phyloP scores from a whole-genome alignment of 1,140 invertebrate species.

The Lasioglossum baleicum region DNA sequence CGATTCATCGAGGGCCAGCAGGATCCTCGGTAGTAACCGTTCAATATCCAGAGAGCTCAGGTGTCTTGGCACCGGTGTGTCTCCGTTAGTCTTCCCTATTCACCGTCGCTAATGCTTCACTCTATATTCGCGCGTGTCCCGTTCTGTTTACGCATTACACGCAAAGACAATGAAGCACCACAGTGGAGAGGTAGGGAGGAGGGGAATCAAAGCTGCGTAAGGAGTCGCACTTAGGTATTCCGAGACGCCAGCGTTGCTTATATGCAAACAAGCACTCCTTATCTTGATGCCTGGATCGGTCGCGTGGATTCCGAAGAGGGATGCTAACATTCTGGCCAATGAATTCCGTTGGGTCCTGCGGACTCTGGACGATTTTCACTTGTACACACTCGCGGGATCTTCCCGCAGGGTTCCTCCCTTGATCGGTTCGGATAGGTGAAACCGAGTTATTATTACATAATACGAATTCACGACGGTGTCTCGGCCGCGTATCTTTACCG shows the following conservation, averaged over 20 bases:
- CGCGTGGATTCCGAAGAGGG: background rate
- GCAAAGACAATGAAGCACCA: background rate
- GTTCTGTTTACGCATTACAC: slow-evolving; percentile 5
- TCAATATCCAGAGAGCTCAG: background rate
- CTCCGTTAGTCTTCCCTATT: background rate
- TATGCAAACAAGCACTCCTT: background rate
- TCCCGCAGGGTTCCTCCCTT: background rate
- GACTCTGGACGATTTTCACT: background rate
- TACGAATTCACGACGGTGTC: background rate
- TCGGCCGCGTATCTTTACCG: background rate
- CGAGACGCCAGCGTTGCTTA: background rate
- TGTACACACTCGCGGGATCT: background rate
- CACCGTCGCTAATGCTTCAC: background rate
- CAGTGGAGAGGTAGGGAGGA: background rate
- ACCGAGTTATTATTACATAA: no score
- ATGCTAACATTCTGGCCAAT: background rate
- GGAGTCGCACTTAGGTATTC: background rate
- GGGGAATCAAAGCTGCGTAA: background rate
- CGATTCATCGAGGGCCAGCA: background rate
- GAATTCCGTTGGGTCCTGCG: background rate
- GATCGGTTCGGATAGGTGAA: background rate
- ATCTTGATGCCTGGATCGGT: background rate
- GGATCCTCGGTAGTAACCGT: background rate
- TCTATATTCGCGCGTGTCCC: slow-evolving; percentile 1
- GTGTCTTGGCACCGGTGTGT: background rate